phyloP scores from a whole-genome alignment of 2,113 vertebrate genomes.

The Hyperopisus bebe region DNA sequence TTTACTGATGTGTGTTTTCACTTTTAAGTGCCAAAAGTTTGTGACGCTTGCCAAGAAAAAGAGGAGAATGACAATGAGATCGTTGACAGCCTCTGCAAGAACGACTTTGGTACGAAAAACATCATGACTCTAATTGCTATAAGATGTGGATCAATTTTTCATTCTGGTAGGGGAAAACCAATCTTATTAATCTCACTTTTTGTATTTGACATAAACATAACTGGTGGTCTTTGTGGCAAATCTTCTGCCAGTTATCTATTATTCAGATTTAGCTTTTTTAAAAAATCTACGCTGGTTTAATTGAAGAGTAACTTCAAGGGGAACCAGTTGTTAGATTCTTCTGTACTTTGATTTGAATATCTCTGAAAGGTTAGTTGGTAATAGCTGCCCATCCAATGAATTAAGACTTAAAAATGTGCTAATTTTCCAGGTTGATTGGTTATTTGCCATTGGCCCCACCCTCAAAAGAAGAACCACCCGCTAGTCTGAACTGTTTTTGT shows the following conservation, averaged over 20 bases:
- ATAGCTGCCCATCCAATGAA: background rate
- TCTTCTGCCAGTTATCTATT: background rate
- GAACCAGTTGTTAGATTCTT: background rate
- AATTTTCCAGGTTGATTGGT: background rate
- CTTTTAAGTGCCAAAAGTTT: conserved; percentile 79
- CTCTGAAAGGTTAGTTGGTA: background rate
- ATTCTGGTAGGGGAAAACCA: background rate
- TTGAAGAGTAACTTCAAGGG: background rate
- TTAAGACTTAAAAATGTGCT: background rate
- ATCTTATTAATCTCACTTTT: background rate
- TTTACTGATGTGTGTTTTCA: background rate
- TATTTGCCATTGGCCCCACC: background rate
- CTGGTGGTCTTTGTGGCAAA: background rate
- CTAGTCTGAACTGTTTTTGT: background rate
- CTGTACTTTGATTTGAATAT: background rate
- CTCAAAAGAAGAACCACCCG: background rate
- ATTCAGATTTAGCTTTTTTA: background rate
- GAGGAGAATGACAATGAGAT: conserved; percentile 97
- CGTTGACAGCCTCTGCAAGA: conserved; percentile 92
- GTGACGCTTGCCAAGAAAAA: conserved; percentile 88
- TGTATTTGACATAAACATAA: background rate
- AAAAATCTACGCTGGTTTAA: background rate
- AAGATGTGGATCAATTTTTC: background rate
- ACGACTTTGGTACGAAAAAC: conserved; percentile 89
- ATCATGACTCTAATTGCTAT: background rate